Percentiles rank a stretch among this genome's conserved stretches.
Evolutionary conservation across 2,888 invertebrate genomes (phyloP).

Genomic region (Spilarctia lutea): DNA sequence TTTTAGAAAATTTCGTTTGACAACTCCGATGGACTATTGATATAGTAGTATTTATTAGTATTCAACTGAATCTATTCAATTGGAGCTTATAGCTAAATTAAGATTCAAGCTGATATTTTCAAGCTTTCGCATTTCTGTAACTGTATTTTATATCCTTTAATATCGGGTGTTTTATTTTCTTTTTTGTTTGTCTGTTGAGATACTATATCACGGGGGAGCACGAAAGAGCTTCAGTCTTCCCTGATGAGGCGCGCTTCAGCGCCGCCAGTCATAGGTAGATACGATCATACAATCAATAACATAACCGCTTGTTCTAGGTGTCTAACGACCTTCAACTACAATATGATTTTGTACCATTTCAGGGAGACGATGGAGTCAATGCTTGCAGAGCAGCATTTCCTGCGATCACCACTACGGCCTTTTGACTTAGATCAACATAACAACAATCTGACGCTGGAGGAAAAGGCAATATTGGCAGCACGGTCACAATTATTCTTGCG

Average conservation of each 20-base stretch:
- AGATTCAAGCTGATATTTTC: conserved; percentile 18
- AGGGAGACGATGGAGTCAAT: conserved; percentile 97
- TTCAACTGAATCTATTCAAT: conserved; percentile 66
- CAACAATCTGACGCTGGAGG: conserved; percentile 91
- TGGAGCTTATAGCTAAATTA: conserved; percentile 50
- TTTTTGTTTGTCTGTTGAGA: conserved; percentile 84
- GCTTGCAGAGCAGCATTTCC: conserved; percentile 94
- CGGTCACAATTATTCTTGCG: conserved; percentile 91
- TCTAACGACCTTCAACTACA: conserved; percentile 33
- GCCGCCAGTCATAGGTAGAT: conserved; percentile 84
- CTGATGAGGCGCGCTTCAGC: conserved; percentile 84
- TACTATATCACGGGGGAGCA: conserved; percentile 86
- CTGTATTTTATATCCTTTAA: conserved; percentile 51
- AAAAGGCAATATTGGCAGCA: conserved; percentile 92
- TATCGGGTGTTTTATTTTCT: conserved; percentile 72
- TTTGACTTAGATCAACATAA: conserved; percentile 91
- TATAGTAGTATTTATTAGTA: conserved; percentile 66
- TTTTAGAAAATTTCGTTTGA: conserved; percentile 65
- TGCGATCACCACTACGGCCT: conserved; percentile 92
- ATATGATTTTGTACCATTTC: conserved; percentile 65
- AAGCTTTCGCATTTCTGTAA: conserved; percentile 50
- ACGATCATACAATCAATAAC: conserved; percentile 64
- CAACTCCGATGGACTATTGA: conserved; percentile 67
- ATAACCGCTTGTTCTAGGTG: conserved; percentile 30
- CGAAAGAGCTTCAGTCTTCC: conserved; percentile 83